A percentile compares a stretch with the other conserved stretches of the same genome.
phyloP scores from a whole-genome alignment of 2,113 vertebrate genomes.

The Entelurus aequoreus region DNA sequence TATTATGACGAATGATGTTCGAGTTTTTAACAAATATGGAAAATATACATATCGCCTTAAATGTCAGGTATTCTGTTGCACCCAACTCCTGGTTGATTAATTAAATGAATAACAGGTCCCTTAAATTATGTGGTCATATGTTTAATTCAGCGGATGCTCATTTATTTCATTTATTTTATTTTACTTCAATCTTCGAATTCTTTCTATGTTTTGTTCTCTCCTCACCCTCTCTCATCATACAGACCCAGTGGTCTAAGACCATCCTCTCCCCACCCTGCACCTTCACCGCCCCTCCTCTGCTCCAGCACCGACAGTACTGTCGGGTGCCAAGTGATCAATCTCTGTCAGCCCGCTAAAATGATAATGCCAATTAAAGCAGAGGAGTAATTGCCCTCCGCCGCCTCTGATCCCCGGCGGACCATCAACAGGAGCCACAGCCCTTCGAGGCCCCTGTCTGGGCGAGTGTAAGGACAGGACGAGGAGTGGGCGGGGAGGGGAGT shows the following conservation, averaged over 20 bases:
- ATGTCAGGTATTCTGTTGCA: no score
- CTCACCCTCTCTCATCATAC: constrained; percentile 15
- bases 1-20: no score
- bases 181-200: constrained; percentile 22
- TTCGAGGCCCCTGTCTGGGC: constrained; percentile 51
- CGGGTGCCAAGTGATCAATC: constrained; percentile 78
- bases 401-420: constrained; percentile 73
- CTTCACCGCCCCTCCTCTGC: neutral
- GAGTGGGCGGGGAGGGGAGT: constrained; percentile 29
- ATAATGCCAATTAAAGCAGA: constrained; percentile 92
- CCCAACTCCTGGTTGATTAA: no score
- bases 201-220: constrained; percentile 19
- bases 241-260: constrained; percentile 25
- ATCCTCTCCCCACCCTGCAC: neutral
- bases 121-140: no score
- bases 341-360: constrained; percentile 90
- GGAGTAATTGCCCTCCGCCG: constrained; percentile 82
- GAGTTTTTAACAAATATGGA: no score
- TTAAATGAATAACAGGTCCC: neutral
- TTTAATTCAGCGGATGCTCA: constrained; percentile 35
- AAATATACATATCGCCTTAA: no score
- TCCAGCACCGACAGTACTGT: constrained; percentile 42
- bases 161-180: constrained; percentile 39
- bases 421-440: constrained; percentile 69
- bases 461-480: constrained; percentile 41